These are phyloP conservation scores for Parauchenoglanis ngamensis DNA, from an alignment of 2,797 vertebrate genomes.

Conservation along the genomic window DNA sequence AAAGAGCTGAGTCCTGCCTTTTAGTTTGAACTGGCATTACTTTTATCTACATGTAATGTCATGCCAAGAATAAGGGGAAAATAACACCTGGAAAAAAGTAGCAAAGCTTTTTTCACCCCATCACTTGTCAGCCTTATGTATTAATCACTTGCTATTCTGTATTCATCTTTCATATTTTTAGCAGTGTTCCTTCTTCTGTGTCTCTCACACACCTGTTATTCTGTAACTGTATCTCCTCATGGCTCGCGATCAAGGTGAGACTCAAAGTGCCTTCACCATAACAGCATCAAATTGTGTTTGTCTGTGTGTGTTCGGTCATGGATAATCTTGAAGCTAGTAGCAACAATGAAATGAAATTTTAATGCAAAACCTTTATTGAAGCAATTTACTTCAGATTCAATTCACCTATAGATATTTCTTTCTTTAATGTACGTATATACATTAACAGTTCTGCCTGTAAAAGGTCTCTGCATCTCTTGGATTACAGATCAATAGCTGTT, in stretches of 20 bases:
- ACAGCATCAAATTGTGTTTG: constrained; percentile 1
- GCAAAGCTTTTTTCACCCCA: constrained; percentile 32
- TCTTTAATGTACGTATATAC: background rate
- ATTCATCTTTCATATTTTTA: constrained; percentile 6
- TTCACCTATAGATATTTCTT: constrained; percentile 13
- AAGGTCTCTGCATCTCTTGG: constrained; percentile 40
- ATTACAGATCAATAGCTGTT: constrained; percentile 51
- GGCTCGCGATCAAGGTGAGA: constrained; percentile 15
- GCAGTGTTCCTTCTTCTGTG: background rate
- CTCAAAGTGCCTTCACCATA: constrained; percentile 9
- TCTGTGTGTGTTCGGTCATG: background rate
- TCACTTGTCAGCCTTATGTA: constrained; percentile 13
- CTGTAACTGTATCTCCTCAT: constrained; percentile 34
- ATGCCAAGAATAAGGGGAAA: constrained; percentile 35
- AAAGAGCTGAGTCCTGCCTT: constrained; percentile 28
- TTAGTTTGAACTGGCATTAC: constrained; percentile 36
- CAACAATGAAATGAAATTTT: background rate
- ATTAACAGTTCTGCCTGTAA: constrained; percentile 38
- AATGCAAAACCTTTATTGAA: background rate
- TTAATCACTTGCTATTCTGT: background rate
- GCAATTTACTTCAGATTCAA: constrained; percentile 16
- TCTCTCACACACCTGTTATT: constrained; percentile 29
- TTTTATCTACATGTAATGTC: constrained; percentile 8
- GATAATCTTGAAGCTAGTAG: background rate
- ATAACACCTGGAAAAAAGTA: constrained; percentile 12